Evolutionary conservation across 2,888 invertebrate species (phyloP).

Genomic region (Luperina testacea): DNA sequence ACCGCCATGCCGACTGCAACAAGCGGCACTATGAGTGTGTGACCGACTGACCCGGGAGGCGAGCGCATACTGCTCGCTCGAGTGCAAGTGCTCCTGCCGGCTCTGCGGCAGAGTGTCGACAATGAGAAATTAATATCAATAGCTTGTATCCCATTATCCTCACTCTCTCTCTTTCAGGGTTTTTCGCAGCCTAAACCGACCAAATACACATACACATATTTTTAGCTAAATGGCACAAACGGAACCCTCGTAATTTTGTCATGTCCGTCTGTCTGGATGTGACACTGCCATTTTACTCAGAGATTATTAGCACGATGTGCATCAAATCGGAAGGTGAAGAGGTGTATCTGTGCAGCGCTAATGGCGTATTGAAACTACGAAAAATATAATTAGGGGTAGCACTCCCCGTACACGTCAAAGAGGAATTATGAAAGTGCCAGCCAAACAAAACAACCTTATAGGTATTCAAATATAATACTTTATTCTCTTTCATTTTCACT

Average conservation of each 20-base stretch:
- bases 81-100: neutral
- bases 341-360: no score
- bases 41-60: neutral
- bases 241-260: neutral
- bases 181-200: neutral
- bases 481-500: no score
- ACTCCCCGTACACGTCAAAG: no score
- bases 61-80: no score
- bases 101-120: neutral
- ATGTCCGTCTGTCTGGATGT: neutral
- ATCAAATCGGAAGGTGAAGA: no score
- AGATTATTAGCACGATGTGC: no score
- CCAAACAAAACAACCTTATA: no score
- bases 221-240: neutral
- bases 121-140: neutral
- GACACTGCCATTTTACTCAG: neutral
- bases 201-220: neutral
- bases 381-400: no score
- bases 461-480: no score
- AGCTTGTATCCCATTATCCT: neutral
- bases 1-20: constrained; percentile 83
- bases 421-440: no score
- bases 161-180: neutral
- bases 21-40: neutral
- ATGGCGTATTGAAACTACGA: no score